Base-by-base conservation (phyloP, 2,113 vertebrate species). In the Artemisiospiza belli region DNA sequence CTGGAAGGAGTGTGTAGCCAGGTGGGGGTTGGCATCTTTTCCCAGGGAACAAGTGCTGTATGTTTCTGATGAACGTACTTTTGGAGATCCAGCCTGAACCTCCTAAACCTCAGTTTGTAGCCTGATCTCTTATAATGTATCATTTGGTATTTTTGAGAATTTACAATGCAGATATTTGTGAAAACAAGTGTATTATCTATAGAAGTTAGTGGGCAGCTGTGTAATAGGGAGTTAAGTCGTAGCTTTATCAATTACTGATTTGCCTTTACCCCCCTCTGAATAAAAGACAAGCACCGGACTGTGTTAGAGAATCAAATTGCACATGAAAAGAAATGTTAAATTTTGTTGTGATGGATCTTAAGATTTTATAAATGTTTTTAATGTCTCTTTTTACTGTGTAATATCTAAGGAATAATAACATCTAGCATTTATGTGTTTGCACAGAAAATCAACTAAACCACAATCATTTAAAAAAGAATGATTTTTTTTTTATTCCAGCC, bases 381-480 rank as follows among this genome's bases (percentile, higher is more conserved):
- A n/a, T 77, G 28, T 81, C 37, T 58, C 23, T 92, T 92, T 93
- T 96, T 58, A 59, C 33, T 85, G 3, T 61, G 85, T 76, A 46
- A 18, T 93, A 80, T 75, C 33, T 74, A 64, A 94, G 21, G 30
- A 72, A n/a, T 80, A 74, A 22, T 88, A 39, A 33, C 7, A 57
- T 58, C n/a, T 76, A 15, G 27, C 7, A 31, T 89, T 88, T 89
- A 46, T 52, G 19, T 79, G 7, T 83, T 94, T 92, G 63, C n/a
- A 37, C 23, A 85, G 84, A 72, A 79, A 76, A 92, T 6, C 68
- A 35, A 23, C 33, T 51, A 27, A 83, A 51, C 19, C 15, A 5
- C 74, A 68, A 4, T 62, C 46, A 10, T 68, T 37, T 57, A 62
- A 88, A 67, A 86, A 11, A 90, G 4, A 51, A 37, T 31, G 27